A percentile compares a stretch with the other conserved stretches of the same genome.
Evolutionary conservation across 2,113 vertebrate genomes (phyloP).

Genomic region (Oreotrochilus melanogaster): DNA sequence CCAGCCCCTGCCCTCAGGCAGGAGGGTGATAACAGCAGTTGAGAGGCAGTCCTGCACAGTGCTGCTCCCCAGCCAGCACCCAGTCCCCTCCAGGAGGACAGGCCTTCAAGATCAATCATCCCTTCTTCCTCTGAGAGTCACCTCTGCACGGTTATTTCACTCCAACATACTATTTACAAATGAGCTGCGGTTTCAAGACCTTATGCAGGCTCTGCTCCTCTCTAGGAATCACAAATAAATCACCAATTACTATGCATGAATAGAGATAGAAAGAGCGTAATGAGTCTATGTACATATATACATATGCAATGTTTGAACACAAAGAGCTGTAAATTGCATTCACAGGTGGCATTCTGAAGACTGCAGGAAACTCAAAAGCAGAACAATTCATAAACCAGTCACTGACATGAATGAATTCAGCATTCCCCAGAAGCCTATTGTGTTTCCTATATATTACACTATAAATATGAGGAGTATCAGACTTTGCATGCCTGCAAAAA

Average conservation of each 20-base stretch:
- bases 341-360: constrained; percentile 63
- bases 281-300: constrained; percentile 66
- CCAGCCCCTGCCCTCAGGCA: fast-evolving
- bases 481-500: constrained; percentile 36
- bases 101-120: background rate
- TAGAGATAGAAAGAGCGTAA: constrained; percentile 58
- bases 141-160: background rate
- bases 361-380: constrained; percentile 53
- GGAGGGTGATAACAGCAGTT: background rate
- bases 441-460: constrained; percentile 69
- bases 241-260: constrained; percentile 67
- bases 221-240: constrained; percentile 57
- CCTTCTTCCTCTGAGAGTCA: background rate
- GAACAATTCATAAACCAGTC: constrained; percentile 71
- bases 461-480: constrained; percentile 68
- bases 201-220: background rate
- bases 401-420: constrained; percentile 55
- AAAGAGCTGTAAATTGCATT: constrained; percentile 68
- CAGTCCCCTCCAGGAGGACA: background rate
- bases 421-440: constrained; percentile 65
- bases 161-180: background rate
- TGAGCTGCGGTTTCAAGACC: background rate
- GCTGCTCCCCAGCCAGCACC: background rate
- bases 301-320: constrained; percentile 72
- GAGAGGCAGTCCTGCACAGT: fast-evolving